Percentiles rank a stretch among this genome's conserved stretches.
These are phyloP conservation scores for Metridium senile DNA, from an alignment of 92 coral and sea anemone genomes.

Conservation along the genomic window DNA sequence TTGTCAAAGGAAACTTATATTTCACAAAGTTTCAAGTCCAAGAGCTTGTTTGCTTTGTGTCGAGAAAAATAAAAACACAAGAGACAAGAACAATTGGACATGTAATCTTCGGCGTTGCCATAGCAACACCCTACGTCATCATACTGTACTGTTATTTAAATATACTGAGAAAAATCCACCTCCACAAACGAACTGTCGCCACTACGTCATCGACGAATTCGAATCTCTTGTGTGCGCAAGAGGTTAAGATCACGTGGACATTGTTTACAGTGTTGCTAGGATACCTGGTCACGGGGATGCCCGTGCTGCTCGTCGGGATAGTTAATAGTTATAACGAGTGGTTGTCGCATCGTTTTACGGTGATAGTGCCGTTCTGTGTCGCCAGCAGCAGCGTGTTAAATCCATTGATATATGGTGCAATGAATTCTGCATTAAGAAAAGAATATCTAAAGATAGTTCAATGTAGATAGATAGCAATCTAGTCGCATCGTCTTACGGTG, in stretches of 20 bases:
- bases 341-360: neutral
- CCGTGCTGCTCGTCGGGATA: neutral
- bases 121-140: neutral
- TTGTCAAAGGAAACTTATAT: neutral
- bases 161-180: neutral
- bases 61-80: neutral
- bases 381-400: neutral
- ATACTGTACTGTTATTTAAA: neutral
- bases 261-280: conserved; percentile 10
- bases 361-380: neutral
- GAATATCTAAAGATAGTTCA: neutral
- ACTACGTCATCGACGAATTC: neutral
- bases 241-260: neutral
- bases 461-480: neutral
- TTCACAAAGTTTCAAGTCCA: neutral
- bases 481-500: neutral
- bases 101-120: neutral
- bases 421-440: neutral
- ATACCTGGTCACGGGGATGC: conserved; percentile 10
- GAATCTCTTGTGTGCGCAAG: neutral
- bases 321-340: neutral
- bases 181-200: neutral
- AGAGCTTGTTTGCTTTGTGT: neutral
- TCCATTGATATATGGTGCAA: neutral
- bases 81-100: neutral